Conservation (phyloP, 2,888 invertebrate genomes). For the Dyspetes luteomarginatus region DNA sequence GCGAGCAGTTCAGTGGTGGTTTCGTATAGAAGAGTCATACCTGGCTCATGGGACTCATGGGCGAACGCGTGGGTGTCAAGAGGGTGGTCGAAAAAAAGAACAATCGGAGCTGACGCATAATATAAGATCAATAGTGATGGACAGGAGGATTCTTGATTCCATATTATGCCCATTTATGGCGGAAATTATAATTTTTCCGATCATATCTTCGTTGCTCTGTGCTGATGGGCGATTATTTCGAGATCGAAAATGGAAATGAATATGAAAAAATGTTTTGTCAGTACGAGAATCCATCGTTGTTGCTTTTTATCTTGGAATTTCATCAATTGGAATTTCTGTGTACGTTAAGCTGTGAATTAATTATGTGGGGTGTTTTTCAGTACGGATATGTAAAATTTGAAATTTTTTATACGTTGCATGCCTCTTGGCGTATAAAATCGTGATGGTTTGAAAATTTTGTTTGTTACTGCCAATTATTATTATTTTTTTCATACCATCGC, state of each 20-base stretch:
- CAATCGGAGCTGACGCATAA: conserved; percentile 65
- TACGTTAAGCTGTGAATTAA: too few relatives aligned
- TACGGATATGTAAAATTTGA: too few relatives aligned
- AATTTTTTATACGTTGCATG: too few relatives aligned
- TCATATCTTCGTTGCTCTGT: neutral
- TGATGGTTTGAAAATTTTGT: too few relatives aligned
- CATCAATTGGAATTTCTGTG: too few relatives aligned
- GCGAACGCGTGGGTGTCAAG: conserved; percentile 3
- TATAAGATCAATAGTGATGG: conserved; percentile 35
- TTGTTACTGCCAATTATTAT: too few relatives aligned
- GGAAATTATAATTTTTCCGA: conserved; percentile 30
- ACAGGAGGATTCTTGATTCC: neutral
- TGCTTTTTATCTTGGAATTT: too few relatives aligned
- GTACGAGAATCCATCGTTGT: too few relatives aligned
- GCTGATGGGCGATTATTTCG: neutral
- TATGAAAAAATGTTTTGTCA: neutral
- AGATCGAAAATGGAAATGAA: neutral
- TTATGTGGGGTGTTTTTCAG: too few relatives aligned
- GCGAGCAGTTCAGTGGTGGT: conserved; percentile 44
- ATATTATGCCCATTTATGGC: neutral
- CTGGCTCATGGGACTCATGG: conserved; percentile 18
- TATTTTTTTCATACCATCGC: too few relatives aligned
- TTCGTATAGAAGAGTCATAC: conserved; percentile 5
- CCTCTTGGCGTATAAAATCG: too few relatives aligned
- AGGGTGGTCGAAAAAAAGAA: conserved; percentile 9